phyloP scores from a whole-genome alignment of 1,140 invertebrate species.

The Ceratitis capitata region DNA sequence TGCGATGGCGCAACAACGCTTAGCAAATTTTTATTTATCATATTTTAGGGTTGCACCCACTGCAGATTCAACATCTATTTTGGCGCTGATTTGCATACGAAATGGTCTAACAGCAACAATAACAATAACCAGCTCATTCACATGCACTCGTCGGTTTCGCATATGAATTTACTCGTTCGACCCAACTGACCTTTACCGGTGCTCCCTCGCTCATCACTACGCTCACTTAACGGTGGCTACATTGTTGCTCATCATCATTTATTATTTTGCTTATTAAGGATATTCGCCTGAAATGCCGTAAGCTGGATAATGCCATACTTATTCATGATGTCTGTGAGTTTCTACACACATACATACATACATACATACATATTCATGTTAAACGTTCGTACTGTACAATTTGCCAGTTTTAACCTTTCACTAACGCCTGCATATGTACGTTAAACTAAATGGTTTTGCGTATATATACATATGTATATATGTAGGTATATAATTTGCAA shows the following conservation, averaged over 20 bases:
- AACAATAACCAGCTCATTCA: background rate
- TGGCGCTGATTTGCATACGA: slow-evolving; percentile 2
- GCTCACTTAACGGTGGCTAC: slow-evolving; percentile 1
- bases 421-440: slow-evolving; percentile 13
- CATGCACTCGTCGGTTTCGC: background rate
- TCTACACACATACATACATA: background rate
- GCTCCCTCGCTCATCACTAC: background rate
- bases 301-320: background rate
- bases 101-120: background rate
- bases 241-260: slow-evolving; percentile 38
- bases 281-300: slow-evolving; percentile 16
- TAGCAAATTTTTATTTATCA: background rate
- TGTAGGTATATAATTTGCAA: background rate
- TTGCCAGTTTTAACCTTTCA: slow-evolving; percentile 22
- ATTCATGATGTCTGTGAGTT: no score
- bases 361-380: background rate
- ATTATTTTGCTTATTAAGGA: slow-evolving; percentile 36
- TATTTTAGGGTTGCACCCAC: no score
- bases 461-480: no score
- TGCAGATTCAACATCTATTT: background rate
- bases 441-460: background rate
- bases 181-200: background rate
- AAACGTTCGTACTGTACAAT: slow-evolving; percentile 4
- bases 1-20: background rate
- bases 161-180: background rate